Conservation (phyloP, 2,113 vertebrate genomes). For the Stomatorhinus ivindoensis region DNA sequence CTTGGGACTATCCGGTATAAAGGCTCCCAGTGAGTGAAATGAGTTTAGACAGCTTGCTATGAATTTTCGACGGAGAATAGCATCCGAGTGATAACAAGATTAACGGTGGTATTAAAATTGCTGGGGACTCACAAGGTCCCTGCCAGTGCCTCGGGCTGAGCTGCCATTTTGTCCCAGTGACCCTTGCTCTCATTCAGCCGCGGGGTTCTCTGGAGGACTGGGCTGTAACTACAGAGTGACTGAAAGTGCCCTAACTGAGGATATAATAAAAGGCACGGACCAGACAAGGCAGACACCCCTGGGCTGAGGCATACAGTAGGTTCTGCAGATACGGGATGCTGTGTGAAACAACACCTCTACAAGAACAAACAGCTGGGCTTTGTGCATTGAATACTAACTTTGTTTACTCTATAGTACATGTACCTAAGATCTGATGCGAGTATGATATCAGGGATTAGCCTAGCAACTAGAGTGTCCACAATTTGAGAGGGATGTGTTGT, state of each 20-base stretch:
- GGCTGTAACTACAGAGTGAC: neutral
- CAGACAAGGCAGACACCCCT: neutral
- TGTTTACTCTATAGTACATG: neutral
- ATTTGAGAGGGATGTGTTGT: neutral
- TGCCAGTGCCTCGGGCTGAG: neutral
- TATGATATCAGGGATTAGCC: neutral
- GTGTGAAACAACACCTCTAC: neutral
- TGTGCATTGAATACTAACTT: neutral
- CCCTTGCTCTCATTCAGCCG: slow-evolving; percentile 1
- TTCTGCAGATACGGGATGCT: neutral
- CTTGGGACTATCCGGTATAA: slow-evolving; percentile 7
- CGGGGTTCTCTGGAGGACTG: slow-evolving; percentile 4
- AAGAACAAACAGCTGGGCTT: slow-evolving; percentile 17
- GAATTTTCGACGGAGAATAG: slow-evolving; percentile 26
- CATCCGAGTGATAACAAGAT: slow-evolving; percentile 24
- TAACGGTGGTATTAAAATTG: slow-evolving; percentile 23
- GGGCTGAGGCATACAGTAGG: neutral
- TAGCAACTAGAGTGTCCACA: neutral
- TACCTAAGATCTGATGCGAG: neutral
- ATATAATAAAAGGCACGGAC: neutral
- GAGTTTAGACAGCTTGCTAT: slow-evolving; percentile 25
- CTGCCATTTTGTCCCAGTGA: slow-evolving; percentile 18
- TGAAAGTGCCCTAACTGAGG: neutral
- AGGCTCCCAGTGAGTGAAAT: slow-evolving; percentile 16
- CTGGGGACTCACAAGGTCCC: slow-evolving; percentile 1